These are phyloP conservation scores for Setipinna tenuifilis DNA, from an alignment of 2,797 vertebrate genomes.

Conservation along the genomic window DNA sequence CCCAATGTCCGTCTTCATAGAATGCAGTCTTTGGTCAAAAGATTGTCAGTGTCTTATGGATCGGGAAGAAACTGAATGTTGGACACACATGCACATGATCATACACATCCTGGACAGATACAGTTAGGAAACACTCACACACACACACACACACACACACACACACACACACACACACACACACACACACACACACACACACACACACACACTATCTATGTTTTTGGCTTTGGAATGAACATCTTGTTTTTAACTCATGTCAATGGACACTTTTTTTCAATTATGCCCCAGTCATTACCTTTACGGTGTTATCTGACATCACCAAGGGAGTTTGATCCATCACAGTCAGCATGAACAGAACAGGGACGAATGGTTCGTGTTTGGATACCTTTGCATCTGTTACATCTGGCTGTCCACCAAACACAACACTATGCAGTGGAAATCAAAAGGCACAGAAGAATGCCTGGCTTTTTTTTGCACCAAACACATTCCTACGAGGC, in stretches of 20 bases:
- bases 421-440: not conserved
- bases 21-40: not conserved
- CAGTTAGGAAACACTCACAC: too few relatives aligned
- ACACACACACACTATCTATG: not conserved
- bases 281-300: not conserved
- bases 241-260: not conserved
- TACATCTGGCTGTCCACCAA: not conserved
- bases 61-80: not conserved
- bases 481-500: not conserved
- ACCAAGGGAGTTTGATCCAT: not conserved
- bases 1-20: not conserved
- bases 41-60: not conserved
- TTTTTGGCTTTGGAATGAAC: not conserved
- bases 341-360: not conserved
- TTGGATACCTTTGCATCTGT: constrained; percentile 21
- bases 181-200: too few relatives aligned
- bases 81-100: too few relatives aligned
- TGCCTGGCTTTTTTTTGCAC: not conserved
- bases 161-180: too few relatives aligned
- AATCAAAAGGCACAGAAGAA: not conserved
- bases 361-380: not conserved
- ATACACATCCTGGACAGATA: too few relatives aligned
- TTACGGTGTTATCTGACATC: not conserved
- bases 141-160: too few relatives aligned
- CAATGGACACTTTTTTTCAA: not conserved